These are phyloP conservation scores for Nyctibius bracteatus DNA, from an alignment of 2,113 vertebrate genomes.

Conservation along the genomic window DNA sequence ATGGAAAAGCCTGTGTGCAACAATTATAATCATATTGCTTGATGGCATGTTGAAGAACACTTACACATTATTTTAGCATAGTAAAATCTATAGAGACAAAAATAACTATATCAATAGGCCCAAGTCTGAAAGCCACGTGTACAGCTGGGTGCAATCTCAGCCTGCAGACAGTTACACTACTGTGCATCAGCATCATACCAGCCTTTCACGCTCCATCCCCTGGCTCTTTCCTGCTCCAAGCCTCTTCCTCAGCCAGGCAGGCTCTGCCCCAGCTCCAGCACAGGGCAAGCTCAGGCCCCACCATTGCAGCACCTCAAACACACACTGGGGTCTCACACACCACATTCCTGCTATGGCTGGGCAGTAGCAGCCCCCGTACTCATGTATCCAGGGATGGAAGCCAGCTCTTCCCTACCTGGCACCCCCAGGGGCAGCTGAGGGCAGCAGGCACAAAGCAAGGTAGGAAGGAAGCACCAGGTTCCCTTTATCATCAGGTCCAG, in stretches of 20 bases:
- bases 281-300: neutral
- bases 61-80: neutral
- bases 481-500: neutral
- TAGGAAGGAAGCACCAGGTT: neutral
- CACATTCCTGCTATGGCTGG: rapidly evolving
- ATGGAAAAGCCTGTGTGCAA: neutral
- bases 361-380: neutral
- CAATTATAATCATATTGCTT: neutral
- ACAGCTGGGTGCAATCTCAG: neutral
- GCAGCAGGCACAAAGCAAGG: neutral
- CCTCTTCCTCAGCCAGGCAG: neutral
- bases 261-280: neutral
- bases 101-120: neutral
- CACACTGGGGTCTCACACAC: rapidly evolving
- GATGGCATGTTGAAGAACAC: neutral
- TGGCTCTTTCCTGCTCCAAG: neutral
- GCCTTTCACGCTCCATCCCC: neutral
- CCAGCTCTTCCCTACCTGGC: neutral
- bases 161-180: neutral
- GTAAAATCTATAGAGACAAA: neutral
- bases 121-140: neutral
- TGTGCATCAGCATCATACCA: rapidly evolving
- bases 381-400: neutral
- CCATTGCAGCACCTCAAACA: neutral
- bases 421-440: neutral